Evolutionary conservation across 1,140 invertebrate species (phyloP).

Genomic region (Pseudobourletiella spinata): DNA sequence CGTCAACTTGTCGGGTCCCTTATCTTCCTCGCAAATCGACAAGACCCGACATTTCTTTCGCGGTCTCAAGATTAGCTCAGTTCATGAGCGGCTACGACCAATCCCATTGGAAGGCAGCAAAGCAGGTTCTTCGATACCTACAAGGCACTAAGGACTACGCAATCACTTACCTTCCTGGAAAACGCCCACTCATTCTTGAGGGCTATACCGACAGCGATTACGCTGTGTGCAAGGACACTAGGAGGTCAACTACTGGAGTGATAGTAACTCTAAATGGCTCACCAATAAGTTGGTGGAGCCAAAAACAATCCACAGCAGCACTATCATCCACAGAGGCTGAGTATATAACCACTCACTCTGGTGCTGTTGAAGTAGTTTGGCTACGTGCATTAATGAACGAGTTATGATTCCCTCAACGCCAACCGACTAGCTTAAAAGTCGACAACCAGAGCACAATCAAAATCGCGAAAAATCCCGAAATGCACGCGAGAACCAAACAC

Average conservation of each 20-base stretch:
- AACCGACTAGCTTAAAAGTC: background rate
- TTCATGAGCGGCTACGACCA: constrained; percentile 37
- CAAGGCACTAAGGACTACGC: background rate
- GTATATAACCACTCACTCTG: too few relatives aligned
- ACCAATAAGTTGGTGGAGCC: background rate
- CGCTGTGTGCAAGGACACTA: constrained; percentile 2
- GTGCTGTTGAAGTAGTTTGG: constrained; percentile 39
- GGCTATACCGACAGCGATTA: constrained; percentile 1
- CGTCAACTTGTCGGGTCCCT: constrained; percentile 6
- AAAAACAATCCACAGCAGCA: background rate
- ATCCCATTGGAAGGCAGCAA: constrained; percentile 29
- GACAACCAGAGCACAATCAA: constrained; percentile 37
- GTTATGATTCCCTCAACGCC: constrained; percentile 3
- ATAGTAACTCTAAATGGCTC: background rate
- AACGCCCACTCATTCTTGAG: background rate
- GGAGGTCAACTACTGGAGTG: too few relatives aligned
- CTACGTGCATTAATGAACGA: constrained; percentile 29
- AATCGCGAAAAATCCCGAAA: constrained; percentile 37
- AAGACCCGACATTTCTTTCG: constrained; percentile 9
- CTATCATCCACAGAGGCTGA: background rate
- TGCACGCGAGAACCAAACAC: constrained; percentile 36
- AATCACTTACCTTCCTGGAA: background rate
- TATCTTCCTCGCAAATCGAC: background rate
- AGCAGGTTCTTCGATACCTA: constrained; percentile 3
- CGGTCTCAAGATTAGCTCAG: constrained; percentile 37